Percentiles rank a stretch among this genome's conserved stretches.
These are phyloP conservation scores for Gymnothorax reevesii DNA, from an alignment of 2,797 vertebrate species.

Conservation along the genomic window DNA sequence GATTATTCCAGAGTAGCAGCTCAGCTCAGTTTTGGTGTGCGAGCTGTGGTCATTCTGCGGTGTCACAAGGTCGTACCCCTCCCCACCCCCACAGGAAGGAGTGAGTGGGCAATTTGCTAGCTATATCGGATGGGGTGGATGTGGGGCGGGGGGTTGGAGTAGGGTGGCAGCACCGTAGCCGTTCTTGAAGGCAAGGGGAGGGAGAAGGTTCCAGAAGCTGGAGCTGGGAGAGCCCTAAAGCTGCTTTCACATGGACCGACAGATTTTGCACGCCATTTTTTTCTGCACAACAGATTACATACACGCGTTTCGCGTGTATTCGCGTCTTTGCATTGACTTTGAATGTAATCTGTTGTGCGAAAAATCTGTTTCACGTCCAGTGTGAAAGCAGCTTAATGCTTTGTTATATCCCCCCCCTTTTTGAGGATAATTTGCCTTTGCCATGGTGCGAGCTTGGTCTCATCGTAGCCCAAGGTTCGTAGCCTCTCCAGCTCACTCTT, in stretches of 20 bases:
- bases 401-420: conserved; percentile 94
- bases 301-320: no score
- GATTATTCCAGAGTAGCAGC: background rate
- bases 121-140: background rate
- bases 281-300: no score
- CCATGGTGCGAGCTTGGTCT: conserved; percentile 95
- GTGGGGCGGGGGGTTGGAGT: background rate
- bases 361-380: no score
- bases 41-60: background rate
- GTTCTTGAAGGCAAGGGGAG: conserved; percentile 33
- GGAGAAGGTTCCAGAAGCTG: conserved; percentile 11
- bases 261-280: no score
- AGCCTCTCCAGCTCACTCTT: conserved; percentile 89
- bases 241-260: no score
- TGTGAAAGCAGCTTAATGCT: conserved; percentile 73
- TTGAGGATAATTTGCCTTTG: conserved; percentile 96
- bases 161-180: conserved; percentile 24
- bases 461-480: conserved; percentile 92
- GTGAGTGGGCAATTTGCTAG: conserved; percentile 21
- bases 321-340: no score
- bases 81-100: background rate
- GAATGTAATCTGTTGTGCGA: no score
- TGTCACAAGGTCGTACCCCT: background rate
- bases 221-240: conserved; percentile 13
- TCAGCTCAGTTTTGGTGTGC: background rate